Conservation (phyloP, 2,113 vertebrate species). For the Dromiciops gliroides region DNA sequence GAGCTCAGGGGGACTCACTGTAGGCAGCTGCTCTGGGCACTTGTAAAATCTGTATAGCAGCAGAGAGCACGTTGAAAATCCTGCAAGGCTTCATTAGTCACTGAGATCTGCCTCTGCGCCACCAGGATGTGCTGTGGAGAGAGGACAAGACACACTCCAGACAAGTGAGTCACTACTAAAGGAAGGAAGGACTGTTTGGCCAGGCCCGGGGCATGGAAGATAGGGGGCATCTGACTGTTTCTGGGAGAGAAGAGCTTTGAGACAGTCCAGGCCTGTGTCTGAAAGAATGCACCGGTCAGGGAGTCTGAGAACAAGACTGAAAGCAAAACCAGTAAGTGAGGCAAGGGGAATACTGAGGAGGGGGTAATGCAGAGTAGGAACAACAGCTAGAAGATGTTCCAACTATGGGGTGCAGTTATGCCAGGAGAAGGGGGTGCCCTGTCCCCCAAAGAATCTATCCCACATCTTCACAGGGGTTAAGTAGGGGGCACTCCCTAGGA, state of each 20-base stretch:
- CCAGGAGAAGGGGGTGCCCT: neutral
- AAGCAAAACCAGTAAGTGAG: neutral
- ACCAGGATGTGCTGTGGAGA: constrained; percentile 92
- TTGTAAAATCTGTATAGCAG: constrained; percentile 89
- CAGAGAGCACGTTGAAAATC: constrained; percentile 90
- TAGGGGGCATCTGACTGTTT: neutral
- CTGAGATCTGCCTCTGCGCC: constrained; percentile 93
- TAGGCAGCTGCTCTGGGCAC: constrained; percentile 89
- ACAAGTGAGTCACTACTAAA: neutral
- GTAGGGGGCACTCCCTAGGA: neutral
- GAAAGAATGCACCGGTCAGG: too few relatives aligned
- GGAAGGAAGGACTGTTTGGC: too few relatives aligned
- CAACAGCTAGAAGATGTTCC: neutral
- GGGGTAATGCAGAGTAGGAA: too few relatives aligned
- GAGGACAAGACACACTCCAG: neutral
- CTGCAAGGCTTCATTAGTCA: constrained; percentile 85
- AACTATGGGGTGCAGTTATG: neutral
- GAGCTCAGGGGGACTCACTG: constrained; percentile 87
- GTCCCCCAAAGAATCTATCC: neutral
- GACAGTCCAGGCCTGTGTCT: too few relatives aligned
- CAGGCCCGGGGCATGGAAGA: too few relatives aligned
- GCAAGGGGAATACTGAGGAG: neutral
- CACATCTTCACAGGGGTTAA: neutral
- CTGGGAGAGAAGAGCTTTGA: too few relatives aligned
- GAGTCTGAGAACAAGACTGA: neutral